Evolutionary conservation across 1,140 invertebrate species (phyloP).

Genomic region (Neodiprion lecontei): DNA sequence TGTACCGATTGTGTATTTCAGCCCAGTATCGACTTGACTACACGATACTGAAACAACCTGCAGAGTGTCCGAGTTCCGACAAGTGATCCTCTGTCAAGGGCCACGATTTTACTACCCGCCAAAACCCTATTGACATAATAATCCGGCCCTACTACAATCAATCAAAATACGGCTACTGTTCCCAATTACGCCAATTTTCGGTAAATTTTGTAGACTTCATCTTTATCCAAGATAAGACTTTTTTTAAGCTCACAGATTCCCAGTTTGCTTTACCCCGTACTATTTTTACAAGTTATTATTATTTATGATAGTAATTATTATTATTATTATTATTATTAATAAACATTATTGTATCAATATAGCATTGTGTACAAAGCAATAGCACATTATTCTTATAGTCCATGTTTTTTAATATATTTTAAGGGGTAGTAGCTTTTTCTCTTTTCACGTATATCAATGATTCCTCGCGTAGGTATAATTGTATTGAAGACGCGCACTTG

Average conservation of each 20-base stretch:
- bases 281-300: constrained; percentile 53
- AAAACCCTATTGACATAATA: constrained; percentile 33
- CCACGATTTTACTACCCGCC: constrained; percentile 29
- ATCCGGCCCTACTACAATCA: constrained; percentile 36
- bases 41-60: constrained; percentile 56
- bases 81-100: constrained; percentile 60
- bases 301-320: constrained; percentile 55
- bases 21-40: constrained; percentile 61
- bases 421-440: too few species aligned
- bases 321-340: constrained; percentile 40
- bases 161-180: constrained; percentile 38
- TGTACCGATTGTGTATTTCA: constrained; percentile 41
- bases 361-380: constrained; percentile 42
- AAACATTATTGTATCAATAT: constrained; percentile 31
- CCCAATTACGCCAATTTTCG: constrained; percentile 37
- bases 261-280: constrained; percentile 46
- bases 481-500: too few species aligned
- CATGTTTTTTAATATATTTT: constrained; percentile 33
- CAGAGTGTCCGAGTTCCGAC: constrained; percentile 58
- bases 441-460: too few species aligned
- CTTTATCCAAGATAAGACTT: constrained; percentile 35
- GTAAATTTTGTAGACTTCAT: constrained; percentile 47
- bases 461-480: too few species aligned
- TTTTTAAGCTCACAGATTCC: constrained; percentile 43
- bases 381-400: constrained; percentile 36